Base-by-base conservation (phyloP, 2,797 vertebrate genomes). In the Propithecus deckenii region DNA sequence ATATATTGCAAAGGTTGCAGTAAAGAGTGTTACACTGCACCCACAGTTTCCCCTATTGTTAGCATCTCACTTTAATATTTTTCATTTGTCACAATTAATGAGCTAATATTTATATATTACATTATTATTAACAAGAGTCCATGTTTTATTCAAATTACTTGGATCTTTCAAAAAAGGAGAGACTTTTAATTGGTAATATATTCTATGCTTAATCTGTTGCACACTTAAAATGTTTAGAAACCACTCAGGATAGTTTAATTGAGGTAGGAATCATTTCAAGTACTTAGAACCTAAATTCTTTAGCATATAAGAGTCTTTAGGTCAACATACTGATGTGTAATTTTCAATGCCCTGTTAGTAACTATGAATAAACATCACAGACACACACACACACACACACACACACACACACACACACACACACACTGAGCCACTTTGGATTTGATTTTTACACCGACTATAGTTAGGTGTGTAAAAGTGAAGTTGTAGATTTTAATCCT, bases 171-270 rank as follows among this genome's bases (percentile, higher is more conserved):
- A 55, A 38, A 59, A 9, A 38, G 7, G 10, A 11, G 14, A 65
- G 9, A 84, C n/a, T 65, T 95, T 88, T 52, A 57, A 22, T 57
- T 72, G 14, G 20, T 69, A n/a, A 41, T 59, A 63, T 55, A 76
- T 17, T 78, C 52, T 85, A 48, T 25, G 9, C 71, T 86, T 87
- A 93, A 69, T 89, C 50, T 30, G 86, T 32, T 48, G 7, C 25
- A 84, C 61, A 86, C 32, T 63, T 72, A 76, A 87, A 72, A 85
- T 93, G 61, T 72, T 85, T 85, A 95, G 75, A 87, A 96, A 86
- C 41, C 43, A 91, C 23, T 89, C 22, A 67, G 41, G 25, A 81
- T 90, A 85, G 25, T 87, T 90, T 95, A 89, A 86, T 43, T 18
- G 61, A 94, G 41, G 90, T 4, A 94, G 50, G 67, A 88, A 80